A percentile compares a stretch with the other conserved stretches of the same genome.
phyloP scores from a whole-genome alignment of 2,797 vertebrate species.

The Mus spretus region DNA sequence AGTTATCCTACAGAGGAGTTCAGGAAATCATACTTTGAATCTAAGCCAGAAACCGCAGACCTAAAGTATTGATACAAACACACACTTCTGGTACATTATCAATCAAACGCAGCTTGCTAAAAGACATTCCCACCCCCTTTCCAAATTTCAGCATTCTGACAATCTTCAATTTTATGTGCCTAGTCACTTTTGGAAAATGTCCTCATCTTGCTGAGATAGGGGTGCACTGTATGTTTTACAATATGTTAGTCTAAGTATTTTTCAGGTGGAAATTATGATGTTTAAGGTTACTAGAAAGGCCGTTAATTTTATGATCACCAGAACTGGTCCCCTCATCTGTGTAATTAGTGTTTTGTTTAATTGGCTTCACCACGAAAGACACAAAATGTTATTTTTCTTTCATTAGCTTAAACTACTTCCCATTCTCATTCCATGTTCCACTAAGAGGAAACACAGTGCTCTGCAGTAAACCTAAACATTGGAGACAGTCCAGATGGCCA shows the following conservation, averaged over 20 bases:
- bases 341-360: slow-evolving; percentile 49
- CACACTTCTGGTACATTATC: background rate
- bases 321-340: slow-evolving; percentile 29
- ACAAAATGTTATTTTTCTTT: slow-evolving; percentile 55
- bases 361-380: slow-evolving; percentile 48
- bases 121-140: background rate
- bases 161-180: background rate
- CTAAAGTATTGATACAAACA: background rate
- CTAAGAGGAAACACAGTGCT: slow-evolving; percentile 6
- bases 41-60: slow-evolving; percentile 33
- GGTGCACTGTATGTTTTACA: background rate
- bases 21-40: background rate
- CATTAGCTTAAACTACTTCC: slow-evolving; percentile 23
- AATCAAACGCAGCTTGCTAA: slow-evolving; percentile 48
- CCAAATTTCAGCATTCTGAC: background rate
- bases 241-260: background rate
- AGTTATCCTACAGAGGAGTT: slow-evolving; percentile 40
- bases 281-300: slow-evolving; percentile 51
- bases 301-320: slow-evolving; percentile 40
- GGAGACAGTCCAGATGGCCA: slow-evolving; percentile 33
- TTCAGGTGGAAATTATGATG: slow-evolving; percentile 39
- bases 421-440: background rate
- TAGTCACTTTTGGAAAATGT: background rate
- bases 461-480: slow-evolving; percentile 26
- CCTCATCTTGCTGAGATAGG: background rate